A percentile compares a stretch with the other conserved stretches of the same genome.
Evolutionary conservation across 2,888 invertebrate genomes (phyloP).

Genomic region (Adelphocoris suturalis): DNA sequence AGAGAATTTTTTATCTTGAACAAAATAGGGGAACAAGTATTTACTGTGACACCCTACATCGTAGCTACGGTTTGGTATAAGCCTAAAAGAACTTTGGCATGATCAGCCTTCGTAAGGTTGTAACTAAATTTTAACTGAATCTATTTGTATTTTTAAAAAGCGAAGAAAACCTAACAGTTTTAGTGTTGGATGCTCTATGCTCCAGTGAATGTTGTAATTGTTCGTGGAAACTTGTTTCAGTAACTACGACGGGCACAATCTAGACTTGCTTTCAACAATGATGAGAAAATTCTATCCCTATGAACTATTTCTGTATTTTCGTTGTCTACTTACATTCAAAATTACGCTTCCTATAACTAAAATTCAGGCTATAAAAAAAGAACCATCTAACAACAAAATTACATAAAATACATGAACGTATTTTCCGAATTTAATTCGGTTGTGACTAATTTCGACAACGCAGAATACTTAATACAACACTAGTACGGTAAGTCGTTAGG

Average conservation of each 20-base stretch:
- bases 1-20: too few species aligned
- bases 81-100: constrained; percentile 38
- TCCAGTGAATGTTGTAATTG: constrained; percentile 53
- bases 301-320: constrained; percentile 51
- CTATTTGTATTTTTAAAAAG: background rate
- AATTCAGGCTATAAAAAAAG: constrained; percentile 61
- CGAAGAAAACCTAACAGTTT: background rate
- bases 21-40: too few species aligned
- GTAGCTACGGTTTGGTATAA: constrained; percentile 51
- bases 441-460: constrained; percentile 34
- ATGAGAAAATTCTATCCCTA: constrained; percentile 55
- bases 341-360: constrained; percentile 66
- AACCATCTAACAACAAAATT: constrained; percentile 61
- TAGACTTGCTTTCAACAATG: background rate
- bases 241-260: constrained; percentile 9
- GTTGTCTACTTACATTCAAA: constrained; percentile 65
- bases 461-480: constrained; percentile 16
- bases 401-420: constrained; percentile 58
- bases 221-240: constrained; percentile 26
- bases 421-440: constrained; percentile 48
- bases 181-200: constrained; percentile 57
- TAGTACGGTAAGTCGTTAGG: constrained; percentile 49
- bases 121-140: background rate
- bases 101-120: constrained; percentile 53
- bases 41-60: too few species aligned